Conservation (phyloP, 2,888 invertebrate species). For the Erebia aethiops region DNA sequence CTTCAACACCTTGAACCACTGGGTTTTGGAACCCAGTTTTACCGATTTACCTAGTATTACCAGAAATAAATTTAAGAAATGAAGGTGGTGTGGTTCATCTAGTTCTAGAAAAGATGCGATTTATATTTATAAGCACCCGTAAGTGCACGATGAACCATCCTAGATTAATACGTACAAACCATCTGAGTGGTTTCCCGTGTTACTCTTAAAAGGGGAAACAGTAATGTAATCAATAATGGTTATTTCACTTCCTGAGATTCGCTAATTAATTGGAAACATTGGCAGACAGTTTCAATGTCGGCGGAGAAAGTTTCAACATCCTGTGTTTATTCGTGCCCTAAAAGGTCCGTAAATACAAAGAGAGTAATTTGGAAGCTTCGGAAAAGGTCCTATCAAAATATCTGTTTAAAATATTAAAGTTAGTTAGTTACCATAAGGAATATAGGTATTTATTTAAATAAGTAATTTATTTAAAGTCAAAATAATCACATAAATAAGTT, state of each 20-base stretch:
- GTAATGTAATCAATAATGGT: conserved; percentile 49
- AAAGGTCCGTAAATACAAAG: not conserved
- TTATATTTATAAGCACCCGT: not conserved
- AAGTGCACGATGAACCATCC: conserved; percentile 31
- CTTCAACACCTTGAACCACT: too few relatives aligned
- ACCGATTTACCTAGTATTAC: not conserved
- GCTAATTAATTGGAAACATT: conserved; percentile 49
- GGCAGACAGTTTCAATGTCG: conserved; percentile 34
- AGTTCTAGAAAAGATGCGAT: not conserved
- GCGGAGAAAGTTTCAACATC: conserved; percentile 16
- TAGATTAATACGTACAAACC: conserved; percentile 42
- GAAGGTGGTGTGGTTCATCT: not conserved
- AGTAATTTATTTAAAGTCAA: not conserved
- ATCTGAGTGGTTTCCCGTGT: conserved; percentile 60
- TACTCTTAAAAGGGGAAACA: conserved; percentile 48
- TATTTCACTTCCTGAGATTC: conserved; percentile 43
- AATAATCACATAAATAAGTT: too few relatives aligned
- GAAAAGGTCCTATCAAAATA: conserved; percentile 1
- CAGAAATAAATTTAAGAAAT: not conserved
- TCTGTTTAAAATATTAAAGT: not conserved
- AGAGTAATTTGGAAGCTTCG: not conserved
- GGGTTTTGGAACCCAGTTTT: not conserved
- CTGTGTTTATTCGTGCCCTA: conserved; percentile 14
- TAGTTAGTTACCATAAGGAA: not conserved
- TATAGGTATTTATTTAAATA: not conserved